Conservation (phyloP, 2,113 vertebrate genomes). For the Miniopterus natalensis region DNA sequence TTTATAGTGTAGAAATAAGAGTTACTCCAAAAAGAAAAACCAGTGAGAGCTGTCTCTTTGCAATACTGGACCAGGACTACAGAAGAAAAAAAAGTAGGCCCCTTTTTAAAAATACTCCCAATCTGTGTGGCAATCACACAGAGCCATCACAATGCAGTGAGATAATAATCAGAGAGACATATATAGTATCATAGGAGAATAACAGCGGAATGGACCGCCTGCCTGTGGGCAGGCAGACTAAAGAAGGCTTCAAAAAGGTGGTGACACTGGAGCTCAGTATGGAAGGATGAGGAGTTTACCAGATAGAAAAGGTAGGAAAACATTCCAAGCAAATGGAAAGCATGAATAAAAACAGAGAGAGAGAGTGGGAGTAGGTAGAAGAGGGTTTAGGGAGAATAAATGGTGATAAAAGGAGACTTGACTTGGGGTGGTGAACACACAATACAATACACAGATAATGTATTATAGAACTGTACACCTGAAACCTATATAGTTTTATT, state of each 20-base stretch:
- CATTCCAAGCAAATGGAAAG: slow-evolving; percentile 35
- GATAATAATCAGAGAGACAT: not conserved
- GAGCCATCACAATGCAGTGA: slow-evolving; percentile 27
- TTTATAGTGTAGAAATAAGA: slow-evolving; percentile 17
- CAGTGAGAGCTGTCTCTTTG: not conserved
- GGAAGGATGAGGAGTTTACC: not conserved
- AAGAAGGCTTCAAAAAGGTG: not conserved
- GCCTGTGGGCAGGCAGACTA: not conserved
- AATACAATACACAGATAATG: not conserved
- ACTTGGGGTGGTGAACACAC: not conserved
- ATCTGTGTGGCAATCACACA: slow-evolving; percentile 1
- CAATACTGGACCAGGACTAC: not conserved
- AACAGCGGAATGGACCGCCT: not conserved
- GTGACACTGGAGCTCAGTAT: not conserved
- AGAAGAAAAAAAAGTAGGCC: not conserved
- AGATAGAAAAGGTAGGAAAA: not conserved
- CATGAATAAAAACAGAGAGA: slow-evolving; percentile 7
- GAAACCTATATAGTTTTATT: not conserved
- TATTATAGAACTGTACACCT: not conserved
- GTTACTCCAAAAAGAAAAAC: not conserved
- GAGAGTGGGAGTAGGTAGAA: not conserved
- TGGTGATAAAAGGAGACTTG: not conserved
- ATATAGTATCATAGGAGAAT: not conserved
- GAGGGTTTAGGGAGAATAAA: not conserved
- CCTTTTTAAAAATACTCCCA: not conserved